Conservation (phyloP, 2,888 invertebrate genomes). For the Agrenia bidenticulata region DNA sequence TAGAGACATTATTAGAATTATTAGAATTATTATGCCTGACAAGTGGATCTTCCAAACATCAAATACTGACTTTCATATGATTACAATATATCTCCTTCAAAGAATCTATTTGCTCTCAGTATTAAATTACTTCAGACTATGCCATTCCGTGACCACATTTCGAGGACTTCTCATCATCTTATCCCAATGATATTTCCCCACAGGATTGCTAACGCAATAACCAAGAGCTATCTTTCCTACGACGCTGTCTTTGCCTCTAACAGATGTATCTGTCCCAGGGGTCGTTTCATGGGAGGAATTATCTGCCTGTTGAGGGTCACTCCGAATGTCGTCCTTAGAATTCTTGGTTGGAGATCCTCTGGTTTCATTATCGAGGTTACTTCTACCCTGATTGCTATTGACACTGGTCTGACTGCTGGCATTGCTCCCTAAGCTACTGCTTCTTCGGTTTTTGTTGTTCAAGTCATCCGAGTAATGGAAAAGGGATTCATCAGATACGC, state of each 20-base stretch:
- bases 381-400: neutral
- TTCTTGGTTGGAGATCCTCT: neutral
- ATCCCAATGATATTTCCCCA: conserved; percentile 51
- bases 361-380: neutral
- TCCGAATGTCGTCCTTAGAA: neutral
- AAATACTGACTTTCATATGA: too few relatives aligned
- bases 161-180: conserved; percentile 49
- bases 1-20: too few relatives aligned
- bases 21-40: too few relatives aligned
- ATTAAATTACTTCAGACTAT: conserved; percentile 42
- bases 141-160: conserved; percentile 51
- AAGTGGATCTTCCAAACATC: too few relatives aligned
- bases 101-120: too few relatives aligned
- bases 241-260: conserved; percentile 47
- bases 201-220: conserved; percentile 47
- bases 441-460: conserved; percentile 20
- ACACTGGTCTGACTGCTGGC: neutral
- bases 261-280: conserved; percentile 11
- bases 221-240: conserved; percentile 52
- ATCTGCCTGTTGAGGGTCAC: neutral
- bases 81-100: too few relatives aligned
- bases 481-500: conserved; percentile 39
- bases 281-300: neutral
- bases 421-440: conserved; percentile 17
- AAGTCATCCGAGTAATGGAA: conserved; percentile 50